A percentile compares a stretch with the other conserved stretches of the same genome.
These are phyloP conservation scores for Lagorchestes hirsutus DNA, from an alignment of 2,797 vertebrate genomes.

Conservation along the genomic window DNA sequence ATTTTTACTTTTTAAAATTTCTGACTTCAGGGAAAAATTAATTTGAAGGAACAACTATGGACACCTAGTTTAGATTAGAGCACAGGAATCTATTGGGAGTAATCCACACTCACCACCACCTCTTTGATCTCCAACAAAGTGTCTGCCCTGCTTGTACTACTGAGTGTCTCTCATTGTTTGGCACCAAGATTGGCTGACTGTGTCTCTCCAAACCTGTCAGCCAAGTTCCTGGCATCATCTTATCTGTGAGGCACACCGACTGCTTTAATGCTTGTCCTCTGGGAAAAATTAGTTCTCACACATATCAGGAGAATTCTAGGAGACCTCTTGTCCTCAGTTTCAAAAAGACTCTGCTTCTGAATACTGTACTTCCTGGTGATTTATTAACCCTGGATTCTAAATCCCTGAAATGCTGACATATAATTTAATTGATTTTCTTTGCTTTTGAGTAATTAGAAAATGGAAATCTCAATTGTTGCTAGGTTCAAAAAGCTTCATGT, in stretches of 20 bases:
- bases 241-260: constrained; percentile 33
- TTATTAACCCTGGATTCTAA: constrained; percentile 51
- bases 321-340: constrained; percentile 48
- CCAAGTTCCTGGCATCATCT: not conserved
- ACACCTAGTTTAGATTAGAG: not conserved
- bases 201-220: not conserved
- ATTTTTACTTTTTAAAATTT: constrained; percentile 19
- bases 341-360: constrained; percentile 51
- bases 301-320: not conserved
- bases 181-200: not conserved
- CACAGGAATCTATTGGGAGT: not conserved
- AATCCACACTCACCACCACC: not conserved
- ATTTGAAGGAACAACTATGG: constrained; percentile 17
- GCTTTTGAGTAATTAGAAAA: constrained; percentile 49
- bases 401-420: constrained; percentile 53
- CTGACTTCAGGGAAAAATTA: constrained; percentile 31
- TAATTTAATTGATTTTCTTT: constrained; percentile 56
- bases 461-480: constrained; percentile 54
- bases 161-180: constrained; percentile 1
- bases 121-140: not conserved
- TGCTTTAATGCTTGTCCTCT: constrained; percentile 39
- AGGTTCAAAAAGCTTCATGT: constrained; percentile 19
- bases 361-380: constrained; percentile 62
- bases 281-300: constrained; percentile 15
- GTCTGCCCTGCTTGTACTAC: constrained; percentile 17